These are phyloP conservation scores for Watsonalla cultraria DNA, from an alignment of 2,888 invertebrate species.

Conservation along the genomic window DNA sequence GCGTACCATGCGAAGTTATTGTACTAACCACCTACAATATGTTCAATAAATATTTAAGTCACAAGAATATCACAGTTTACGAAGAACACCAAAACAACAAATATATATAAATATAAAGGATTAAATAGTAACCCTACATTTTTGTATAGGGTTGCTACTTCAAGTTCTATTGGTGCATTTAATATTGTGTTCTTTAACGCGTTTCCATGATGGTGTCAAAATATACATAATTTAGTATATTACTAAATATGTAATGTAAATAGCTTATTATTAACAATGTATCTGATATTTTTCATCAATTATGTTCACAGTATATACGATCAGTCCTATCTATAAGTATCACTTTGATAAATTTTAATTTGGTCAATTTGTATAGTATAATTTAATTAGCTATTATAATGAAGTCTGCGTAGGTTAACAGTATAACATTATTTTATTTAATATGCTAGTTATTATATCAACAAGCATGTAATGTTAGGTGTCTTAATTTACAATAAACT, in stretches of 20 bases:
- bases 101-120: too few species aligned
- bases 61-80: too few species aligned
- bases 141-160: background rate
- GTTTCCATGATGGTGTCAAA: slow-evolving; percentile 59
- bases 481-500: slow-evolving; percentile 43
- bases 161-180: slow-evolving; percentile 1
- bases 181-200: slow-evolving; percentile 28
- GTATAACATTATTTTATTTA: slow-evolving; percentile 41
- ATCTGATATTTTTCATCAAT: slow-evolving; percentile 54
- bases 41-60: too few species aligned
- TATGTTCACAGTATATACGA: slow-evolving; percentile 54
- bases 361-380: slow-evolving; percentile 54
- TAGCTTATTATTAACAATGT: slow-evolving; percentile 48
- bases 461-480: slow-evolving; percentile 25
- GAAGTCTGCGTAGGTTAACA: slow-evolving; percentile 61
- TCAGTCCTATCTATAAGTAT: slow-evolving; percentile 51
- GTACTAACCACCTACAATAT: too few species aligned
- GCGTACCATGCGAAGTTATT: too few species aligned
- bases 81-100: too few species aligned
- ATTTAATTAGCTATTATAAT: slow-evolving; percentile 36
- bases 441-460: slow-evolving; percentile 42
- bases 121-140: background rate
- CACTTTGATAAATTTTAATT: slow-evolving; percentile 52
- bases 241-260: slow-evolving; percentile 71
- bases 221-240: slow-evolving; percentile 75